These are phyloP conservation scores for Cryptus armator DNA, from an alignment of 2,888 invertebrate species.

Conservation along the genomic window DNA sequence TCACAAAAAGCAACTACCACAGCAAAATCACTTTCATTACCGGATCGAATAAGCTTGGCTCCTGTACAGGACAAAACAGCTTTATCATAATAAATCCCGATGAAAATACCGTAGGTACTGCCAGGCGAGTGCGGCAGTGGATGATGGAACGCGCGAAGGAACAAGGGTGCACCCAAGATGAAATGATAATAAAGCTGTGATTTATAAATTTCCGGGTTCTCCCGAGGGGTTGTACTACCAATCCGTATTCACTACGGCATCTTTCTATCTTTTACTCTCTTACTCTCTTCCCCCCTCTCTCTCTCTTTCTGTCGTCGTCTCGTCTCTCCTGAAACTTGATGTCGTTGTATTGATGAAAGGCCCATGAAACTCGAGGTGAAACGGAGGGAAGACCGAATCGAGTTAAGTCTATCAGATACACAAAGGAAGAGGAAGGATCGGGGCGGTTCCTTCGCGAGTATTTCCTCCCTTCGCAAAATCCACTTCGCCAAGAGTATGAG, in stretches of 20 bases:
- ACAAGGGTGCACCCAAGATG: constrained; percentile 19
- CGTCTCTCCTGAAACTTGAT: constrained; percentile 18
- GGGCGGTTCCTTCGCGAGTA: neutral
- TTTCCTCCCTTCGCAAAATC: constrained; percentile 26
- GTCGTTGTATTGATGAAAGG: constrained; percentile 44
- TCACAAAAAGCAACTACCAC: constrained; percentile 12
- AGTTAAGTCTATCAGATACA: constrained; percentile 49
- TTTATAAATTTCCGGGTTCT: constrained; percentile 56
- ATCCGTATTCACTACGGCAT: neutral
- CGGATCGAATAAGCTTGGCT: constrained; percentile 8
- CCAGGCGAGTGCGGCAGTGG: constrained; percentile 8
- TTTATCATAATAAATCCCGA: constrained; percentile 51
- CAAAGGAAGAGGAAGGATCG: constrained; percentile 28
- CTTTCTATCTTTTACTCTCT: constrained; percentile 1
- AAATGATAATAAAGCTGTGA: constrained; percentile 47
- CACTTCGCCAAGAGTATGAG: neutral
- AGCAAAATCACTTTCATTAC: constrained; percentile 39
- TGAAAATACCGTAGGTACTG: constrained; percentile 36
- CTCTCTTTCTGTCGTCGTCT: constrained; percentile 16
- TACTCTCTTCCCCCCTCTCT: neutral
- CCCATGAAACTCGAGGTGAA: constrained; percentile 32
- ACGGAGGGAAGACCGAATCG: constrained; percentile 23
- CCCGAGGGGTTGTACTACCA: constrained; percentile 13
- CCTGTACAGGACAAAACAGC: constrained; percentile 24
- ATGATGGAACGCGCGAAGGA: constrained; percentile 14